Conservation (phyloP, 2,797 vertebrate species). For the Echeneis naucrates region DNA sequence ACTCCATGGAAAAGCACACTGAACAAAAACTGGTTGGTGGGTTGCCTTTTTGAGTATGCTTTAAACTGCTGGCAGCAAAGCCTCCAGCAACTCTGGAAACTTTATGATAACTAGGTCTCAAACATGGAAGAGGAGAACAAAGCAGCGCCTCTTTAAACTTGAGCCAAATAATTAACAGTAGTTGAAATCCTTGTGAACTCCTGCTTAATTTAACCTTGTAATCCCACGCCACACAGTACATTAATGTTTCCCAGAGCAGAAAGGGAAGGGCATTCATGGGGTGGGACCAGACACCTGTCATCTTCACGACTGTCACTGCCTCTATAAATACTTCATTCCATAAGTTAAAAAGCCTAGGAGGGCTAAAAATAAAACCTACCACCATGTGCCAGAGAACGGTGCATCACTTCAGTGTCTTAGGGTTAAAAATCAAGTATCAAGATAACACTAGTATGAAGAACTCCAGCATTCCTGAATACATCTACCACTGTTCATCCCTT, state of each 20-base stretch:
- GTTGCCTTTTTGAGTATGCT: constrained; percentile 25
- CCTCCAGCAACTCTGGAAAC: constrained; percentile 33
- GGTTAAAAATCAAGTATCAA: constrained; percentile 67
- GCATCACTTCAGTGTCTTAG: constrained; percentile 60
- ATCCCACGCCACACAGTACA: constrained; percentile 67
- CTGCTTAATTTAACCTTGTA: constrained; percentile 63
- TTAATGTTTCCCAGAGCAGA: constrained; percentile 54
- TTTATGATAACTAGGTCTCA: constrained; percentile 38
- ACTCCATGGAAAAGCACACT: neutral
- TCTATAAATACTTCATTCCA: constrained; percentile 85
- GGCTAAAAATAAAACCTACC: constrained; percentile 78
- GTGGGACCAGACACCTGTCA: constrained; percentile 82
- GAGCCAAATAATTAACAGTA: constrained; percentile 20
- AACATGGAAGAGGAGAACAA: constrained; percentile 16
- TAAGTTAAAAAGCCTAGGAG: constrained; percentile 70
- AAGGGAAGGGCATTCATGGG: constrained; percentile 37
- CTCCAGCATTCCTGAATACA: constrained; percentile 46
- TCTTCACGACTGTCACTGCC: constrained; percentile 78
- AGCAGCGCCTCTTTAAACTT: constrained; percentile 35
- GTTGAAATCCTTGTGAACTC: neutral
- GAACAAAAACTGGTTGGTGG: constrained; percentile 11
- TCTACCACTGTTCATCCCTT: constrained; percentile 16
- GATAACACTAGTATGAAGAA: constrained; percentile 61
- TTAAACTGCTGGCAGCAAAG: constrained; percentile 49
- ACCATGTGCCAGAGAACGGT: constrained; percentile 67